These are phyloP conservation scores for Columbina picui DNA, from an alignment of 2,113 vertebrate species.

Conservation along the genomic window DNA sequence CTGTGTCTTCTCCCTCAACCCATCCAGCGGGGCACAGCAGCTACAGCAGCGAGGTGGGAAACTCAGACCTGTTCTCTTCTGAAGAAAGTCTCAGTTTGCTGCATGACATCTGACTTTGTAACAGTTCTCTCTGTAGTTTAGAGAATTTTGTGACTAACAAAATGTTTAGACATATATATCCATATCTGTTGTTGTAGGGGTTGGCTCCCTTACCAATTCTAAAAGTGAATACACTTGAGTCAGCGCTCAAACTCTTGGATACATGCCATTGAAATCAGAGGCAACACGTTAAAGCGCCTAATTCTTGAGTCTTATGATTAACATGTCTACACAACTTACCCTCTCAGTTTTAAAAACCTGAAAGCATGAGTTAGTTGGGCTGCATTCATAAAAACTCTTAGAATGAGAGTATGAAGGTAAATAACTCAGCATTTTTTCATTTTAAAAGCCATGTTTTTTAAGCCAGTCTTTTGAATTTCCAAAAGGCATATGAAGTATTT, in stretches of 20 bases:
- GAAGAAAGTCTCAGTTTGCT: neutral
- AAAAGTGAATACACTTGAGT: neutral
- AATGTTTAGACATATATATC: neutral
- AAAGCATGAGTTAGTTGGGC: neutral
- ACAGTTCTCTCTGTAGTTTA: neutral
- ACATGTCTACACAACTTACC: neutral
- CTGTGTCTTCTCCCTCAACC: neutral
- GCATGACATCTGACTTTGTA: neutral
- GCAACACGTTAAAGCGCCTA: neutral
- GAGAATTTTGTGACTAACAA: neutral
- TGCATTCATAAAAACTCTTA: neutral
- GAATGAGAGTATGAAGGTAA: neutral
- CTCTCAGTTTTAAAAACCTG: neutral
- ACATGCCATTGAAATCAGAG: neutral
- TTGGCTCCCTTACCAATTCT: neutral
- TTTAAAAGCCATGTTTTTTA: neutral
- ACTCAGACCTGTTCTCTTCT: neutral
- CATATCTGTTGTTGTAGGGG: fast-evolving
- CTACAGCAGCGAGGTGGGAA: neutral
- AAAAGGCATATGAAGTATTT: neutral
- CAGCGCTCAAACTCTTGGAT: neutral
- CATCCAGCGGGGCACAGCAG: neutral
- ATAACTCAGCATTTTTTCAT: neutral
- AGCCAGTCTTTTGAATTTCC: neutral
- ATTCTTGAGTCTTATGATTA: neutral